These are phyloP conservation scores for Lophura nycthemera DNA, from an alignment of 2,113 vertebrate species.

Conservation along the genomic window DNA sequence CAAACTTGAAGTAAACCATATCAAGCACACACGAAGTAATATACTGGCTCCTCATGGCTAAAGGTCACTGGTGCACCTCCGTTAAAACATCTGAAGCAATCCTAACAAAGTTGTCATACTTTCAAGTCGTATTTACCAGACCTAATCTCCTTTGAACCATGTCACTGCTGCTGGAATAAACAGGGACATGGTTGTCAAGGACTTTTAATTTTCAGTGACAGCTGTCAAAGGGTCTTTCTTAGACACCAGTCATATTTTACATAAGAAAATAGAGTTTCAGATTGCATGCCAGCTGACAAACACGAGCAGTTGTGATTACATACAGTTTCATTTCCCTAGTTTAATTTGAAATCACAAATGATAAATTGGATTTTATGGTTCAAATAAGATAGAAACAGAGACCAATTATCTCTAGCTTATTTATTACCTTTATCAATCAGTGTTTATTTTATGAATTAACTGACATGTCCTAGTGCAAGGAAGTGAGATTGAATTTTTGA, in stretches of 20 bases:
- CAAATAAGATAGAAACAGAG: constrained; percentile 74
- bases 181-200: constrained; percentile 51
- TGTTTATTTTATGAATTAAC: constrained; percentile 69
- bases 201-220: constrained; percentile 69
- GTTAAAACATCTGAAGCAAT: constrained; percentile 7
- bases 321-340: constrained; percentile 26
- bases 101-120: constrained; percentile 70
- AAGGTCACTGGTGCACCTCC: not conserved
- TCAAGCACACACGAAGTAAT: not conserved
- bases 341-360: constrained; percentile 77
- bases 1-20: constrained; percentile 17
- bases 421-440: constrained; percentile 53
- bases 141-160: constrained; percentile 68
- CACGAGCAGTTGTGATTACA: not conserved
- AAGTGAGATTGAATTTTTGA: not conserved
- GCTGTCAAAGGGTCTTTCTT: constrained; percentile 55
- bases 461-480: not conserved
- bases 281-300: not conserved
- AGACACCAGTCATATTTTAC: constrained; percentile 49
- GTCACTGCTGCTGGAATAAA: constrained; percentile 60
- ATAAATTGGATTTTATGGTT: constrained; percentile 71
- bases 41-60: not conserved
- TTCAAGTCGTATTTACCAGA: constrained; percentile 67
- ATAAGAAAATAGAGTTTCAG: constrained; percentile 36
- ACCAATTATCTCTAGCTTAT: constrained; percentile 76